phyloP scores from a whole-genome alignment of 1,140 invertebrate species.

The Sycophaga agraensis region DNA sequence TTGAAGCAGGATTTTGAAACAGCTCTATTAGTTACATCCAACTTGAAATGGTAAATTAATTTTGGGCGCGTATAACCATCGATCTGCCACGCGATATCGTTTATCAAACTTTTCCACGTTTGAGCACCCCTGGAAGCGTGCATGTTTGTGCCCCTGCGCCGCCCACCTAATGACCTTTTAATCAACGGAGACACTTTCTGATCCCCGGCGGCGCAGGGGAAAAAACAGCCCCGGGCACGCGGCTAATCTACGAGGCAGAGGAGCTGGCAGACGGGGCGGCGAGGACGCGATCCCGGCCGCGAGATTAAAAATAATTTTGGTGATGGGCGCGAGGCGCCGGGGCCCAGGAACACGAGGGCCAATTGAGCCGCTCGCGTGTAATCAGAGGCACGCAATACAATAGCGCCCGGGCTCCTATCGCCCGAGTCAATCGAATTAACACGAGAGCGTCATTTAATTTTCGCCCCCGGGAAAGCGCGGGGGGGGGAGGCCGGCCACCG shows the following conservation, averaged over 20 bases:
- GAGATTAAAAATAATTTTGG: slow-evolving; percentile 29
- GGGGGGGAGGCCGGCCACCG: not conserved
- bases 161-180: not conserved
- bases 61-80: too few species aligned
- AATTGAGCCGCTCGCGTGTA: not conserved
- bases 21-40: too few species aligned
- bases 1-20: too few species aligned
- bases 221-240: not conserved
- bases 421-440: slow-evolving; percentile 20
- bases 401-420: not conserved
- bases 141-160: too few species aligned
- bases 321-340: slow-evolving; percentile 1
- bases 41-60: too few species aligned
- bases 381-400: slow-evolving; percentile 20
- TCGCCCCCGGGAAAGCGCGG: not conserved
- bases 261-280: too few species aligned
- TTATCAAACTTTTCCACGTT: too few species aligned
- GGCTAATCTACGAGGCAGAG: not conserved
- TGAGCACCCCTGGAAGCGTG: too few species aligned
- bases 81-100: too few species aligned
- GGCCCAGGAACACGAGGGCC: slow-evolving; percentile 18
- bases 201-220: not conserved
- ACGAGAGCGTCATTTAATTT: slow-evolving; percentile 16
- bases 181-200: not conserved
- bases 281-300: not conserved